These are phyloP conservation scores for Lysiphlebus fabarum DNA, from an alignment of 1,140 invertebrate genomes.

Conservation along the genomic window DNA sequence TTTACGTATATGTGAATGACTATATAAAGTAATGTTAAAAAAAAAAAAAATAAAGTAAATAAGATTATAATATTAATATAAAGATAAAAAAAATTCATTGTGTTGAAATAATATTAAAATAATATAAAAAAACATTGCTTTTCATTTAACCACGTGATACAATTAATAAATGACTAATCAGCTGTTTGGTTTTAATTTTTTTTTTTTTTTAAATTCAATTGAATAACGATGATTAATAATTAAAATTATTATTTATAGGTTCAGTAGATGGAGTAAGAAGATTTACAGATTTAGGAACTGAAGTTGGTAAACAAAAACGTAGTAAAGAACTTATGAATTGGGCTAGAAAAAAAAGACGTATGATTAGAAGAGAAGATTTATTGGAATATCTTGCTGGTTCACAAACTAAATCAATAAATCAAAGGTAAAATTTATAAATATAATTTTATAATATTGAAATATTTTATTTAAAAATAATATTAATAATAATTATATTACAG, in stretches of 20 bases:
- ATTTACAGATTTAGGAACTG: conserved; percentile 68
- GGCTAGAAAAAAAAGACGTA: conserved; percentile 69
- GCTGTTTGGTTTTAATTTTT: conserved; percentile 8
- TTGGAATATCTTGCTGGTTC: conserved; percentile 74
- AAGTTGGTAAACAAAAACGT: conserved; percentile 70
- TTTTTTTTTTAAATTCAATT: conserved; percentile 9
- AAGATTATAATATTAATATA: no score
- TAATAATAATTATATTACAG: conserved; percentile 32
- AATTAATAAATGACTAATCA: no score
- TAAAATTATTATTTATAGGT: conserved; percentile 54
- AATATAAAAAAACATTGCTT: no score
- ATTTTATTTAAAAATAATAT: no score
- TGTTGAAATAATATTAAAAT: no score
- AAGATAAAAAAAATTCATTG: no score
- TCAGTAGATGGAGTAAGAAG: conserved; percentile 69
- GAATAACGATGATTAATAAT: neutral
- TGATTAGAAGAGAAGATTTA: conserved; percentile 73
- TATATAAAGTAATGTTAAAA: no score
- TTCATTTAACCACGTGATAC: no score
- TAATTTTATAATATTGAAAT: conserved; percentile 10
- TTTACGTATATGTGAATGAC: no score
- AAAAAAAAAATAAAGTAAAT: no score
- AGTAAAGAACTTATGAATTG: conserved; percentile 76
- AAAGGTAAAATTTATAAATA: conserved; percentile 38
- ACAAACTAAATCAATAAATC: conserved; percentile 55